Evolutionary conservation across 2,888 invertebrate species (phyloP), one percentile per base, ranked within the genome.

Genomic region (Cryptus armator): DNA sequence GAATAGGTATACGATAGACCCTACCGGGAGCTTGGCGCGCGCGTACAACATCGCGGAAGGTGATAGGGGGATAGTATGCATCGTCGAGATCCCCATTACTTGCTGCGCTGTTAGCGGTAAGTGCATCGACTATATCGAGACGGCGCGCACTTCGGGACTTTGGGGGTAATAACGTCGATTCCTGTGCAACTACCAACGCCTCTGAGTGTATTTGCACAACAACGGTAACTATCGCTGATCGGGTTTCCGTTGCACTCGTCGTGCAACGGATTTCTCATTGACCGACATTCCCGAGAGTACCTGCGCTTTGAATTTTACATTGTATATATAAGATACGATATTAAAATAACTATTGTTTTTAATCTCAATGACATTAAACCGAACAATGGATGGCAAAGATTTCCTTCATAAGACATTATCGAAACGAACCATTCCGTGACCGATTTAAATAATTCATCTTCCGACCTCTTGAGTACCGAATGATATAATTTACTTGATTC

Each of bases 61-160:
- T 44, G 19, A 37, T 29, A 59, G 48, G 48, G 48, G 56, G 29
- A 48, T 68, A 12, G 56, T 70, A 75, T 67, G 78, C 86, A 64
- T 78, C 79, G 79, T 59, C 83, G 86, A 84, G 75, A 75, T 71
- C 46, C 43, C 86, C 87, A 88, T 88, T 88, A 87, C 88, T 87
- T 81, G 88, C 75, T 86, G 85, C 86, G 85, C 85, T 85, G 89
- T 89, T 85, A 86, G 70, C 88, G 87, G 84, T 89, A 89, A 90
- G 88, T 89, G 89, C 89, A 88, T 84, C 83, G 75, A 72, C 88
- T 88, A 32, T 64, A 64, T 64, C n/a, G 64, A 51, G 64, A 75
- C 48, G 19, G 29, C 46, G 64, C 32, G 75, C 48, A 16, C 29
- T 75, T 37, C 51, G 46, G 75, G 64, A 46, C 48, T 64, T 37